Evolutionary conservation across 2,113 vertebrate species (phyloP), one percentile per base, ranked within the genome.

Genomic region (Salvelinus sp.): DNA sequence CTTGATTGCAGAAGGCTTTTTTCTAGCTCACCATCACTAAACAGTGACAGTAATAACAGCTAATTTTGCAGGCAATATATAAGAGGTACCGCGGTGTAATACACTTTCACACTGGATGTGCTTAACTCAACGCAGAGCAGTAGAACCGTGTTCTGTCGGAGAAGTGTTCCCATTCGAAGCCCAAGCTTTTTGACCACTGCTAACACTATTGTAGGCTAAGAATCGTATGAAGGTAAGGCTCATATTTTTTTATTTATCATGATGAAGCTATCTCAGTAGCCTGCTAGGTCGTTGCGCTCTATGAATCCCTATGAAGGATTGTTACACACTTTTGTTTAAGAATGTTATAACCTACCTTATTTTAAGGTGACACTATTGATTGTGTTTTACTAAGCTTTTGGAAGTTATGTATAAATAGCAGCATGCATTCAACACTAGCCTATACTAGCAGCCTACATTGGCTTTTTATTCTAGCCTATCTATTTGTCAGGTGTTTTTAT

Each of bases 21-120:
- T 96, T 94, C 94, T 94, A 94, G 94, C 96, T 97, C 96, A 96
- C 96, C 97, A 98, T 97, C 95, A 96, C 98, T 97, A 99, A 99
- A 99, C 97, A 98, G 96, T 99, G 97, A 98, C 98, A 99, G 97
- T 98, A 99, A 99, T 99, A 99, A 98, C 96, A 96, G 96, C 97
- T 98, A 98, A 98, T 99, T 99, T 98, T 98, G 96, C 96, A 96
- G 96, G 96, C 98, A 96, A 97, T 99, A 98, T 98, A 99, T 98
- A 99, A 98, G 96, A 98, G 96, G 95, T 98, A 96, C 95, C 92
- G 95, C 94, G 96, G 94, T 98, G 97, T 96, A 96, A 98, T 97
- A 97, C 96, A 97, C 96, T 97, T 97, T 96, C 95, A 96, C 97
- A 99, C 98, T 99, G 98, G 97, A 97, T 99, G 94, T 98, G 97